Base-by-base conservation (phyloP, 2,888 invertebrate species). In the Neoaliturus tenellus region DNA sequence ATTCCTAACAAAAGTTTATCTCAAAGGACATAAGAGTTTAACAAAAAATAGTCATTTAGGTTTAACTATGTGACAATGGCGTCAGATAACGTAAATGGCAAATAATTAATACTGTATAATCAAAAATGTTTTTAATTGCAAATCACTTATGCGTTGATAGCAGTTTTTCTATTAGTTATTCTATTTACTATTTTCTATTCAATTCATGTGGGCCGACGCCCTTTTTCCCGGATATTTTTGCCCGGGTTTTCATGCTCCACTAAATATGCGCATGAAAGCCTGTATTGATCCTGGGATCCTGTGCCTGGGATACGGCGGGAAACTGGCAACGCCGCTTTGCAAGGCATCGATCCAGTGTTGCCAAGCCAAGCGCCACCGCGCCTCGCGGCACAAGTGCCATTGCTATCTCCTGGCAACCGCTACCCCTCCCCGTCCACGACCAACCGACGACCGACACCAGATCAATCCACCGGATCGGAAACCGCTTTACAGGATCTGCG, bases 281-380 rank as follows among this genome's bases (percentile, higher is more conserved):
- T 14, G 48, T 51, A 51, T 51, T 51, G 51, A 51, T 51, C 51
- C 20, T 14, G 62, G 62, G 17, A 4, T 23, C 20, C 28, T 31
- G 12, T 28, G 8, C 28, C 62, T 31, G 12, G 25, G 62, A 5
- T 25, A 8, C 17, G 51, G 51, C 51, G 51, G n/a, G 10, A 12
- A 62, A 0, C 12, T 31, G 62, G 62, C 62, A 62, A 62, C 62
- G 14, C 31, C 62, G 62, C 62, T 28, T 62, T 62, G 62, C 62
- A 62, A 28, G 62, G 62, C 62, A 31, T 62, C 31, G 51, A 51
- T 28, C 25, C 62, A 28, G 10, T 17, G 62, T 62, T 62, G 62
- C 62, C 62, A 62, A 14, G 62, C 28, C 62, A 62, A 62, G 62
- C 62, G 28, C 62, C 28, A 25, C 55, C 25, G 55, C 25, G 55